Conservation (phyloP, 2,113 vertebrate species). For the Xenopus laevis region DNA sequence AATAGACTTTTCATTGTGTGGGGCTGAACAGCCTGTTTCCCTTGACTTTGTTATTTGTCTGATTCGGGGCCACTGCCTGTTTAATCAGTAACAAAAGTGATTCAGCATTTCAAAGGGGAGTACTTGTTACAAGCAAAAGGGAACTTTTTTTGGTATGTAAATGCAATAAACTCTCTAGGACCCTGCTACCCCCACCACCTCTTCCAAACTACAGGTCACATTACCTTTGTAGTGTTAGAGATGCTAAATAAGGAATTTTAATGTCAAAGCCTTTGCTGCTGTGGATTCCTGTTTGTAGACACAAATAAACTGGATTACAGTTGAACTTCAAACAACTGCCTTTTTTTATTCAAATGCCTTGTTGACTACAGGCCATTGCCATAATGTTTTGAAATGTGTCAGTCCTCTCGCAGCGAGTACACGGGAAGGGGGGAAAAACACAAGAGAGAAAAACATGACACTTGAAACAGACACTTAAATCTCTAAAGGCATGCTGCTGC, state of each 20-base stretch:
- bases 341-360: slow-evolving; percentile 12
- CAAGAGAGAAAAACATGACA: not conserved
- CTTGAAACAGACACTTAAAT: not conserved
- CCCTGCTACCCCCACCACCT: slow-evolving; percentile 15
- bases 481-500: not conserved
- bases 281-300: slow-evolving; percentile 30
- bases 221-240: slow-evolving; percentile 49
- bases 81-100: slow-evolving; percentile 43
- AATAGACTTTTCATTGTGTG: slow-evolving; percentile 16
- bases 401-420: not conserved
- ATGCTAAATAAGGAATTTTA: slow-evolving; percentile 49
- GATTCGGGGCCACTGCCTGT: slow-evolving; percentile 21
- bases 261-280: slow-evolving; percentile 24
- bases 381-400: slow-evolving; percentile 13
- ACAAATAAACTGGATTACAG: slow-evolving; percentile 36
- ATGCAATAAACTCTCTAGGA: slow-evolving; percentile 50
- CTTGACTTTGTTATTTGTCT: slow-evolving; percentile 7
- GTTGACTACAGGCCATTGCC: not conserved
- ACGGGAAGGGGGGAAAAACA: not conserved
- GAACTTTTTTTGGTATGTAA: slow-evolving; percentile 55
- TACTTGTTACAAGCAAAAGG: slow-evolving; percentile 48
- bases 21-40: not conserved
- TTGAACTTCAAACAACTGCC: slow-evolving; percentile 48
- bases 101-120: slow-evolving; percentile 55
- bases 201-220: slow-evolving; percentile 49